Percentiles rank a stretch among this genome's conserved stretches.
Conservation (phyloP, 2,113 vertebrate genomes). For the Craseonycteris thonglongyai region DNA sequence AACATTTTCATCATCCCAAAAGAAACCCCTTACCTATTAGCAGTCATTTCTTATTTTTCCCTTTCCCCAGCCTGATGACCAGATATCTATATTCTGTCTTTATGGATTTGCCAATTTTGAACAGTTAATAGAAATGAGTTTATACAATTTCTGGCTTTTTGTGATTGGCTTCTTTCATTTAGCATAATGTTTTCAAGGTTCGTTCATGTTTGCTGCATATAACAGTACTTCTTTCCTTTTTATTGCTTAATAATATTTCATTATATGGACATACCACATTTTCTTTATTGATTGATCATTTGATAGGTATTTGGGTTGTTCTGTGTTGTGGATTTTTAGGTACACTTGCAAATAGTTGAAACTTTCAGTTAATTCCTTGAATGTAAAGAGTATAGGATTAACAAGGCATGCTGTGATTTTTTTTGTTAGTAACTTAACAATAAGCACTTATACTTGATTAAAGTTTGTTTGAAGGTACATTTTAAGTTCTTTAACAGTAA, state of each 20-base stretch:
- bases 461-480: constrained; percentile 10
- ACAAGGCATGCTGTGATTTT: not conserved
- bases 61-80: not conserved
- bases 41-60: not conserved
- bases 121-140: not conserved
- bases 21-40: not conserved
- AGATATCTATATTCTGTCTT: not conserved
- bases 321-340: not conserved
- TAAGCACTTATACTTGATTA: not conserved
- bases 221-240: not conserved
- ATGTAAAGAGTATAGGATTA: not conserved
- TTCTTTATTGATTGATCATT: not conserved
- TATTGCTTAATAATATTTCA: not conserved
- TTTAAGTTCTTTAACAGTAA: not conserved
- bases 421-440: not conserved
- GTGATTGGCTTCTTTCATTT: not conserved
- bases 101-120: not conserved
- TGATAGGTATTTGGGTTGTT: not conserved
- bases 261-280: not conserved
- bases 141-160: not conserved
- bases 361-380: constrained; percentile 23
- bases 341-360: not conserved
- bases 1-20: not conserved
- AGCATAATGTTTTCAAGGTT: too few species aligned
- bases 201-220: not conserved